Evolutionary conservation across 2,113 vertebrate genomes (phyloP).

Genomic region (Zosterops japonicus): DNA sequence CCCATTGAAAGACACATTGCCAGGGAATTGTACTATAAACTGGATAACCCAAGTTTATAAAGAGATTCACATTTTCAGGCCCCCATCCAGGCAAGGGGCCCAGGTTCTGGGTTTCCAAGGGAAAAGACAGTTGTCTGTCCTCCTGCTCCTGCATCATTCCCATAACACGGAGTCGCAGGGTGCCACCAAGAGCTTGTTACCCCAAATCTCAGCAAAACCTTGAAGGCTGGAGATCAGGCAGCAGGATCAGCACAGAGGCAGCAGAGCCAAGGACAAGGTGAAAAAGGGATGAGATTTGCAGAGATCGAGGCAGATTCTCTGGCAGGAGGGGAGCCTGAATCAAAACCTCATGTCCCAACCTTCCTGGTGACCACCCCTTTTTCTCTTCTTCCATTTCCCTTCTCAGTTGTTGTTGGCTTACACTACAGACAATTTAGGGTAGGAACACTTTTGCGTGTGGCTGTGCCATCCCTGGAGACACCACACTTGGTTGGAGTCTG

Average conservation of each 20-base stretch:
- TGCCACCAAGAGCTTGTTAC: not conserved
- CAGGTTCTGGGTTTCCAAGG: not conserved
- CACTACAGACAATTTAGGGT: constrained; percentile 53
- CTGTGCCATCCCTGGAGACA: constrained; percentile 60
- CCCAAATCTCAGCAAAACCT: not conserved
- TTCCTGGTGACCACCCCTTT: constrained; percentile 39
- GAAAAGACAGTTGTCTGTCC: not conserved
- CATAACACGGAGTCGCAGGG: rapidly evolving
- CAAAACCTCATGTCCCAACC: constrained; percentile 32
- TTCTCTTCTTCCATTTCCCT: constrained; percentile 57
- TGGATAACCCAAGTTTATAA: constrained; percentile 34
- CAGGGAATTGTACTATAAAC: constrained; percentile 22
- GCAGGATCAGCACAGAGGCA: not conserved
- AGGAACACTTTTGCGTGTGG: constrained; percentile 59
- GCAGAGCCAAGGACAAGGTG: not conserved
- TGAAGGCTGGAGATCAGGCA: not conserved
- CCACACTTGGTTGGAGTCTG: constrained; percentile 58
- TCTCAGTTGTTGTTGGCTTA: constrained; percentile 62
- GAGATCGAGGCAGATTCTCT: not conserved
- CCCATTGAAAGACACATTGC: not conserved
- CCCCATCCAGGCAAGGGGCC: constrained; percentile 57
- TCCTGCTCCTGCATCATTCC: not conserved
- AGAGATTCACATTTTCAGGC: constrained; percentile 52
- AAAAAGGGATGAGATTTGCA: not conserved
- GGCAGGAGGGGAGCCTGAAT: not conserved